These are phyloP conservation scores for Leuctra nigra DNA, from an alignment of 2,888 invertebrate species.

Conservation along the genomic window DNA sequence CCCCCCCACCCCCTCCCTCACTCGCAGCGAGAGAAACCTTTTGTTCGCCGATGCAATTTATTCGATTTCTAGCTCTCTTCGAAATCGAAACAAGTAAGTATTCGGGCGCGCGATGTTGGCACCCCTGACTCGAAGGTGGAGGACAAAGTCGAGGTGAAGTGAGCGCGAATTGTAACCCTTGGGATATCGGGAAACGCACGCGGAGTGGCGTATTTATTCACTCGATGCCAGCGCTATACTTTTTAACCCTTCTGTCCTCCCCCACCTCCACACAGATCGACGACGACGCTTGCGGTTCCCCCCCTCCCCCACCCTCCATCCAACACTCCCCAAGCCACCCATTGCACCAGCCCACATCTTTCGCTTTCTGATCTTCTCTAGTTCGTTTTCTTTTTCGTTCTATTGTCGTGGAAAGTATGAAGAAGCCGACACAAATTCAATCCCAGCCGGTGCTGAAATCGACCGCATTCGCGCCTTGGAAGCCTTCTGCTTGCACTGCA, in stretches of 20 bases:
- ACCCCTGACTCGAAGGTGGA: neutral
- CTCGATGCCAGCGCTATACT: neutral
- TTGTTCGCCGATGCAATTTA: neutral
- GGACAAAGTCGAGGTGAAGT: neutral
- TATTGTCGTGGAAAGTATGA: constrained; percentile 13
- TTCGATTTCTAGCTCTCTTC: neutral
- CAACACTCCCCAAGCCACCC: neutral
- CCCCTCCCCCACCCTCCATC: neutral
- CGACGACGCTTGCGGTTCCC: neutral
- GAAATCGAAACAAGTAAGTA: neutral
- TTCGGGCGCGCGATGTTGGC: neutral
- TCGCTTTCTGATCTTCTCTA: neutral
- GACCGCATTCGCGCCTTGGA: neutral
- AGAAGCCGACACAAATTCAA: constrained; percentile 14
- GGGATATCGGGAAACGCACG: constrained; percentile 6
- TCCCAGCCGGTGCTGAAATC: neutral
- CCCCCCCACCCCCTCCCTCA: neutral
- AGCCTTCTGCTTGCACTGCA: neutral
- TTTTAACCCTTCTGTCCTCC: neutral
- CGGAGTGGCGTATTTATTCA: neutral
- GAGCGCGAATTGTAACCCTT: neutral
- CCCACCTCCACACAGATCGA: neutral
- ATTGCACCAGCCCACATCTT: neutral
- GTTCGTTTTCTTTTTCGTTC: constrained; percentile 12
- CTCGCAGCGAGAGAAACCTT: neutral